Percentiles rank a stretch among this genome's conserved stretches.
phyloP scores from a whole-genome alignment of 2,113 vertebrate species.

The Laterallus jamaicensis region DNA sequence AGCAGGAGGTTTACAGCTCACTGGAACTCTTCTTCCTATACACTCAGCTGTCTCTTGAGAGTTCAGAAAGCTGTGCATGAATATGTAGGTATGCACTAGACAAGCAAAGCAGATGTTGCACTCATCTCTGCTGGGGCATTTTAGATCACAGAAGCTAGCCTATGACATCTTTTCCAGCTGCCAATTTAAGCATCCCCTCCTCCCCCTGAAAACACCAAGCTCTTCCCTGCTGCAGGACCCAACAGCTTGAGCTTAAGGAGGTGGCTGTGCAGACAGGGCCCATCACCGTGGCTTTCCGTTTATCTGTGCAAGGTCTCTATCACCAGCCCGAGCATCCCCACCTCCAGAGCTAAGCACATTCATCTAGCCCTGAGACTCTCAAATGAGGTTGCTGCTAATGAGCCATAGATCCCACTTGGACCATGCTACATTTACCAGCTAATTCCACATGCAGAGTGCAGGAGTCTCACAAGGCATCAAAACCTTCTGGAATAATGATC shows the following conservation, averaged over 20 bases:
- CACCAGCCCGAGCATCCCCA: neutral
- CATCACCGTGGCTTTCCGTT: fast-evolving
- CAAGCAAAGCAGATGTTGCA: constrained; percentile 76
- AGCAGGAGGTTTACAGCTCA: constrained; percentile 60
- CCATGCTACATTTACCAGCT: neutral
- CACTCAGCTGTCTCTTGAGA: constrained; percentile 69
- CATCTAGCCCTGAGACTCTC: neutral
- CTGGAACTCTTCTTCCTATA: constrained; percentile 68
- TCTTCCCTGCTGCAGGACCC: neutral
- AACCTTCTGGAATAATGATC: neutral
- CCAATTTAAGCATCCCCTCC: constrained; percentile 19
- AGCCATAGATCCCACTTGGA: neutral
- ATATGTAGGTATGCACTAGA: constrained; percentile 73
- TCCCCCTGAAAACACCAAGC: neutral
- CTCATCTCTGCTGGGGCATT: constrained; percentile 69
- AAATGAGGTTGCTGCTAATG: neutral
- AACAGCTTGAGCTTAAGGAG: neutral
- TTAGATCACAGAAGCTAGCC: constrained; percentile 65
- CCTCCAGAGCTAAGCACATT: neutral
- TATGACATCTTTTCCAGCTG: constrained; percentile 64
- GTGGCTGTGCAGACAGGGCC: neutral
- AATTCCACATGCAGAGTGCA: fast-evolving
- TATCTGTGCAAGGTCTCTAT: fast-evolving
- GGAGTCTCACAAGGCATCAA: neutral
- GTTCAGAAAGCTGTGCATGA: constrained; percentile 75